Base-by-base conservation (phyloP, 1,140 invertebrate genomes). In the Akabosia matsudoensis region DNA sequence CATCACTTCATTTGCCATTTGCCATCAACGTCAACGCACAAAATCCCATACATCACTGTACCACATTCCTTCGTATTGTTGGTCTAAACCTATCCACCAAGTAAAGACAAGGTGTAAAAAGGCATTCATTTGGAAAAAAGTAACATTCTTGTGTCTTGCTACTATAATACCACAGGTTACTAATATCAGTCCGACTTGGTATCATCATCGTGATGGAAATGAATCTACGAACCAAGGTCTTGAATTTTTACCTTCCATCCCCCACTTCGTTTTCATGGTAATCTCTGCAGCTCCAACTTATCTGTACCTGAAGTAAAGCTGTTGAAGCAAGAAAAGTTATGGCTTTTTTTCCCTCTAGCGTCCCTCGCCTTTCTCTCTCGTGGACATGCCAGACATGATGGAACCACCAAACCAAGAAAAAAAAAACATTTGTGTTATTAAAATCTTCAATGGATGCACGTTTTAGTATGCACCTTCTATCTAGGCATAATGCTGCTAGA, bases 101-200 rank as follows among this genome's bases (percentile, higher is more conserved):
- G n/a, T n/a, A n/a, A n/a, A 30, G 4, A 30, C 61, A n/a, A 67
- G 61, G 61, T 67, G 61, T 67, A 67, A 61, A 67, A 67, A n/a
- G n/a, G 61, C 61, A 67, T 67, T 67, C 61, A 67, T 31, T 67
- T 67, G 61, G 61, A 67, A 67, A 67, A 67, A 30, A n/a, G 28
- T 45, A 45, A 10, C 18, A 45, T 45, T 45, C n/a, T 45, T 45
- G 37, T 45, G 18, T 45, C 18, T 10, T 18, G 37, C 18, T 45
- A 45, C 37, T 7, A 18, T 18, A 10, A 45, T 18, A 45, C 7
- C 37, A 10, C 37, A 45, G 7, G 7, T 10, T 45, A 45, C 7
- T 45, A 45, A 45, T 45, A 45, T 10, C 18, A 45, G 37, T n/a
- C 37, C 7, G 7, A 45, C 37, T 45, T 18, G 37, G 7, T 18